These are phyloP conservation scores for Xanthorhoe spadicearia DNA, from an alignment of 2,888 invertebrate species.

Conservation along the genomic window DNA sequence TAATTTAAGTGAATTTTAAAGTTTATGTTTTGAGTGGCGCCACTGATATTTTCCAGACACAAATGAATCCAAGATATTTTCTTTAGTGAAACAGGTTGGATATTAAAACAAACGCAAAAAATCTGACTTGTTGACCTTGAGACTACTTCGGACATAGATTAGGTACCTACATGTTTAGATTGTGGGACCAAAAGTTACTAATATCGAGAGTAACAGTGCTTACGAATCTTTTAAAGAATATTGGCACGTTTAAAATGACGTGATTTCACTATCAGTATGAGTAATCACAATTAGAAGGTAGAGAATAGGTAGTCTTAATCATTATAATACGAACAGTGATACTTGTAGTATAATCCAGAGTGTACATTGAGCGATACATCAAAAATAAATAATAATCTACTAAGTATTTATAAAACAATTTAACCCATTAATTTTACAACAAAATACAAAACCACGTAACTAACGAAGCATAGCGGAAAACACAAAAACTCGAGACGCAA, in stretches of 20 bases:
- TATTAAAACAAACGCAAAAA: neutral
- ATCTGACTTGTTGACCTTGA: neutral
- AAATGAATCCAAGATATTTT: neutral
- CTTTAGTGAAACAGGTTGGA: neutral
- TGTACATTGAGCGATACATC: no score
- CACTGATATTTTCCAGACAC: neutral
- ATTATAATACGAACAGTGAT: no score
- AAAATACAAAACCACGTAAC: neutral
- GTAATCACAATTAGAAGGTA: no score
- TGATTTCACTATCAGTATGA: no score
- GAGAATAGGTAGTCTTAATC: no score
- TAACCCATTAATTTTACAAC: neutral
- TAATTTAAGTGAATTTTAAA: neutral
- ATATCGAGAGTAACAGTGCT: neutral
- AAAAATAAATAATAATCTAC: no score
- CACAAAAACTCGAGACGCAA: conserved; percentile 17
- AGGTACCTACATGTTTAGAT: neutral
- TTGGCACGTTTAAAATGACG: no score
- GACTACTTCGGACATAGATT: neutral
- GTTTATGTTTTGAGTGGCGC: neutral
- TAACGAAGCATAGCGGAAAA: neutral
- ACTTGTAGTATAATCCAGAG: no score
- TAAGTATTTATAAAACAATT: neutral
- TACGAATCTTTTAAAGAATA: neutral
- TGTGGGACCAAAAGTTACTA: neutral